These are phyloP conservation scores for Odiellus spinosus DNA, from an alignment of 2,888 invertebrate species.

Conservation along the genomic window DNA sequence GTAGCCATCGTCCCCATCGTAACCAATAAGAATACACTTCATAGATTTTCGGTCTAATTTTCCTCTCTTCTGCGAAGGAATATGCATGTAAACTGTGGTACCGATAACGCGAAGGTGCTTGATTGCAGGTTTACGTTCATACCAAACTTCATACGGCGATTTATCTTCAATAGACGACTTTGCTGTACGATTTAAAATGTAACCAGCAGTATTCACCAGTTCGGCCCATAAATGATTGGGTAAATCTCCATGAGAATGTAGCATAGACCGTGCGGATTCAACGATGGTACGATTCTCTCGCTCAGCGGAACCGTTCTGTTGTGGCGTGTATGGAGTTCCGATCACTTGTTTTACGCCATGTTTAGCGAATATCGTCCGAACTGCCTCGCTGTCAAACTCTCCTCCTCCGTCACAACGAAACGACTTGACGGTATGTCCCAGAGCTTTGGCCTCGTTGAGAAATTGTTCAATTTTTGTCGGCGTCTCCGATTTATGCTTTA, in stretches of 20 bases:
- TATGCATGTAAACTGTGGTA: slow-evolving; percentile 7
- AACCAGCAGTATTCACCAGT: neutral
- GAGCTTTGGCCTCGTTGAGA: neutral
- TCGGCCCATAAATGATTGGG: neutral
- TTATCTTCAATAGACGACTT: neutral
- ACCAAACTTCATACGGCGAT: slow-evolving; percentile 11
- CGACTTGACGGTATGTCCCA: slow-evolving; percentile 6
- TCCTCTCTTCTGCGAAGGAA: slow-evolving; percentile 11
- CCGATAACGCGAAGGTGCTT: slow-evolving; percentile 14
- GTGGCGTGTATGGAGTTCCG: no score
- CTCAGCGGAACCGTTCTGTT: slow-evolving; percentile 15
- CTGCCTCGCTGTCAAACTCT: slow-evolving; percentile 9
- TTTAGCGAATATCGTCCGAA: slow-evolving; percentile 4
- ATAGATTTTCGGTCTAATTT: slow-evolving; percentile 13
- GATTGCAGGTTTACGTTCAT: slow-evolving; percentile 10
- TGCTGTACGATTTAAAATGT: slow-evolving; percentile 4
- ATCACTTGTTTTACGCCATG: slow-evolving; percentile 12
- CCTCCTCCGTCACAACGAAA: slow-evolving; percentile 10
- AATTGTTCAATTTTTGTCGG: neutral
- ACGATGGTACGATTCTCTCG: slow-evolving; percentile 9
- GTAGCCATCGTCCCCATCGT: slow-evolving; percentile 4
- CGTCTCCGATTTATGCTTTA: slow-evolving; percentile 5
- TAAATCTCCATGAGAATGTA: neutral
- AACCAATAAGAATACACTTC: slow-evolving; percentile 13
- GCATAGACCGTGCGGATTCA: slow-evolving; percentile 11